Percentiles rank a stretch among this genome's conserved stretches.
phyloP scores from a whole-genome alignment of 2,113 vertebrate species.

The Hemibagrus wyckioides region DNA sequence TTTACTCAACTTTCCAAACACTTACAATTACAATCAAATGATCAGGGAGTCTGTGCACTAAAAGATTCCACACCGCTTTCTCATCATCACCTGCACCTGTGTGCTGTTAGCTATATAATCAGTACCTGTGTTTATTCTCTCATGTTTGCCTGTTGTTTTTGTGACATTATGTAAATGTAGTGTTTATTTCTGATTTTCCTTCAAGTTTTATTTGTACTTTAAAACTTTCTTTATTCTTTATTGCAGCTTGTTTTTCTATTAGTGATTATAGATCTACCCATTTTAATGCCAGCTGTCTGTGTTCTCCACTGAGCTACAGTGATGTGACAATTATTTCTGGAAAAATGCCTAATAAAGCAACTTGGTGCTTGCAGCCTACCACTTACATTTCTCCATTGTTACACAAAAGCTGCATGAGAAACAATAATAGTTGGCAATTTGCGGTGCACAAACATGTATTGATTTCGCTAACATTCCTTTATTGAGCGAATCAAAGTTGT shows the following conservation, averaged over 20 bases:
- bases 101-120: slow-evolving; percentile 8
- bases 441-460: slow-evolving; percentile 44
- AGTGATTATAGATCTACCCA: background rate
- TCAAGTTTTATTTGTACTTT: background rate
- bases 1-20: slow-evolving; percentile 26
- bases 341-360: slow-evolving; percentile 21
- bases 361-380: background rate
- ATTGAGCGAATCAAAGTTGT: slow-evolving; percentile 55
- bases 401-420: slow-evolving; percentile 44
- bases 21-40: slow-evolving; percentile 8
- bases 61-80: background rate
- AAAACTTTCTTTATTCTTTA: background rate
- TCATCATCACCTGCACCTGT: slow-evolving; percentile 23
- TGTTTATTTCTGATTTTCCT: background rate
- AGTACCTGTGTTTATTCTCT: background rate
- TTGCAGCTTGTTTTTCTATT: background rate
- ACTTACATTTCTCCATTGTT: background rate
- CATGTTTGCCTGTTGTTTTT: background rate
- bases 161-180: slow-evolving; percentile 6
- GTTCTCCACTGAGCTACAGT: background rate
- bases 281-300: background rate
- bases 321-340: slow-evolving; percentile 11
- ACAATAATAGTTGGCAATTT: slow-evolving; percentile 56
- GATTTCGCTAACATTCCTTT: slow-evolving; percentile 46
- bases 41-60: background rate